Percentiles rank a stretch among this genome's conserved stretches.
Conservation (phyloP, 2,888 invertebrate genomes). For the Lordiphosa andalusiaca region DNA sequence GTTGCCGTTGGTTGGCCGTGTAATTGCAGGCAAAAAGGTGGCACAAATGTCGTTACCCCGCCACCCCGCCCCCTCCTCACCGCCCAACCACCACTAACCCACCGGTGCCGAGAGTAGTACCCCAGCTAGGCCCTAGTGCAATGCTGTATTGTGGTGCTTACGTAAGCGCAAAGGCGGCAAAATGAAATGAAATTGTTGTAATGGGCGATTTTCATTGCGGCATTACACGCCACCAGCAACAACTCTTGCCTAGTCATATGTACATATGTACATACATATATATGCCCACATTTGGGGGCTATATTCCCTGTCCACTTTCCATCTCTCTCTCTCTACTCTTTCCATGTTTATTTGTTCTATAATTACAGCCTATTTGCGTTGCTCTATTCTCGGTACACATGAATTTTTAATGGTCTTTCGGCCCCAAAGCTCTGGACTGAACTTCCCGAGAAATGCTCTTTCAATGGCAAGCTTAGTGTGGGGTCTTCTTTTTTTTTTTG, state of each 20-base stretch:
- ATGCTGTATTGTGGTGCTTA: constrained; percentile 46
- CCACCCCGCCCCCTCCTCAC: neutral
- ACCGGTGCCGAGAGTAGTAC: constrained; percentile 9
- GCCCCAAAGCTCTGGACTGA: constrained; percentile 9
- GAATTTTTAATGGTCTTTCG: constrained; percentile 51
- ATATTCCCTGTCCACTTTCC: neutral
- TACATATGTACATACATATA: neutral
- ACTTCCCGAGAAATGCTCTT: constrained; percentile 41
- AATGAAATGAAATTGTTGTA: constrained; percentile 74
- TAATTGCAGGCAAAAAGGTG: constrained; percentile 71
- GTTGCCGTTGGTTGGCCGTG: constrained; percentile 49
- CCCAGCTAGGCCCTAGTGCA: constrained; percentile 41
- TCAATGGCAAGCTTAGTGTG: constrained; percentile 30
- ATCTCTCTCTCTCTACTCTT: neutral
- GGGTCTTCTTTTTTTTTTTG: constrained; percentile 23
- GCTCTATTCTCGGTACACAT: constrained; percentile 63
- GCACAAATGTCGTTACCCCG: constrained; percentile 59
- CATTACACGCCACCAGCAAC: constrained; percentile 53
- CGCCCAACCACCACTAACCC: constrained; percentile 10
- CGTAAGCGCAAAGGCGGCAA: constrained; percentile 70
- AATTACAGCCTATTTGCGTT: constrained; percentile 68
- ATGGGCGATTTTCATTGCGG: constrained; percentile 73
- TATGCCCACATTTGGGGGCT: constrained; percentile 5
- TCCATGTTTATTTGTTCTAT: constrained; percentile 52
- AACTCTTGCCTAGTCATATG: constrained; percentile 35